These are phyloP conservation scores for Heteractis magnifica DNA, from an alignment of 92 coral and sea anemone species.

Conservation along the genomic window DNA sequence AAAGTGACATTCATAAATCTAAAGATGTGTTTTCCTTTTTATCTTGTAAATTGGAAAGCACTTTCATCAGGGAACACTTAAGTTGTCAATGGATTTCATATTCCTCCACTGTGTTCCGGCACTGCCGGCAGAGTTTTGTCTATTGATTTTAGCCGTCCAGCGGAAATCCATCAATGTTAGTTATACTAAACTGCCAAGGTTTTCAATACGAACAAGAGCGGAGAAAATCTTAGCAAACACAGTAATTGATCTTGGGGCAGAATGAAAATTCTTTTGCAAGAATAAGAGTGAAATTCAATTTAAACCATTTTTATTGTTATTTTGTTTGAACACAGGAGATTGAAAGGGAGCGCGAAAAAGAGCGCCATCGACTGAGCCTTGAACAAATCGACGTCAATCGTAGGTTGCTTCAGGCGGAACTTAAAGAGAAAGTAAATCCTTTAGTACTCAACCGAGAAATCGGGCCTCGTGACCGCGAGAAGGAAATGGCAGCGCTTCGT, in stretches of 20 bases:
- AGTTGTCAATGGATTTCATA: constrained; percentile 28
- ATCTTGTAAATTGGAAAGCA: constrained; percentile 31
- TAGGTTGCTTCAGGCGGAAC: constrained; percentile 80
- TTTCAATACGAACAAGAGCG: not conserved
- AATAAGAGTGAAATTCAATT: not conserved
- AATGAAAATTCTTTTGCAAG: not conserved
- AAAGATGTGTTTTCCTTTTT: constrained; percentile 28
- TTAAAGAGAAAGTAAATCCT: constrained; percentile 86
- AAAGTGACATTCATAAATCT: constrained; percentile 11
- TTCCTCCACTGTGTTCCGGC: constrained; percentile 24
- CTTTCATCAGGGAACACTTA: constrained; percentile 26
- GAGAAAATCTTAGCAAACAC: not conserved
- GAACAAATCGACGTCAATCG: constrained; percentile 89
- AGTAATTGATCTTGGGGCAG: constrained; percentile 17
- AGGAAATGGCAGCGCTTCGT: constrained; percentile 73
- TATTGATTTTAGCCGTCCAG: constrained; percentile 25
- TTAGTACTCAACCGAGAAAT: constrained; percentile 75
- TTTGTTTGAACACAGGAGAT: constrained; percentile 53
- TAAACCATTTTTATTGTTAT: not conserved
- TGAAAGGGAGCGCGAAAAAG: constrained; percentile 84
- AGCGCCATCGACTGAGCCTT: constrained; percentile 78
- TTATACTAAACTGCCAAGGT: constrained; percentile 18
- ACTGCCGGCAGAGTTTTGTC: constrained; percentile 18
- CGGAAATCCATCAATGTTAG: constrained; percentile 31
- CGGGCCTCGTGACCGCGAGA: constrained; percentile 62